Evolutionary conservation across 2,797 vertebrate species (phyloP).

Genomic region (Otus scops): DNA sequence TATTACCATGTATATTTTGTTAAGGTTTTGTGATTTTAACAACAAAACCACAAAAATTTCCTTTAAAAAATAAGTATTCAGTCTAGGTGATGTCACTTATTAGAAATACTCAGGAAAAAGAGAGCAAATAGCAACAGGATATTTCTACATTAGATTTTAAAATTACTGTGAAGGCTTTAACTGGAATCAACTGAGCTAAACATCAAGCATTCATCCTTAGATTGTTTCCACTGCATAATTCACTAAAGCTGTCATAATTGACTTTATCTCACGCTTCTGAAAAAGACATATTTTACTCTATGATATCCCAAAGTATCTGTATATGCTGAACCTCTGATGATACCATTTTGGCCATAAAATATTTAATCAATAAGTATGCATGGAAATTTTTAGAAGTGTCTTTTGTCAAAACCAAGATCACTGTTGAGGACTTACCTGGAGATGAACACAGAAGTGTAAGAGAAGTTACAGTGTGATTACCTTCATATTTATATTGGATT

Average conservation of each 20-base stretch:
- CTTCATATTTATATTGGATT: background rate
- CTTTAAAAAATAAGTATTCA: background rate
- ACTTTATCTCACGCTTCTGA: background rate
- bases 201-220: background rate
- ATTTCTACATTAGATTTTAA: background rate
- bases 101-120: background rate
- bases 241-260: background rate
- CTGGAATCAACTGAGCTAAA: constrained; percentile 20
- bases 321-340: background rate
- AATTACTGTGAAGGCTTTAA: constrained; percentile 10
- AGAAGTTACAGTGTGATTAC: background rate
- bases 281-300: background rate
- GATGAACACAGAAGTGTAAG: background rate
- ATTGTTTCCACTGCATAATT: constrained; percentile 2
- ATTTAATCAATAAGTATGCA: background rate
- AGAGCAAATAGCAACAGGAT: background rate
- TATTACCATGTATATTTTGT: background rate
- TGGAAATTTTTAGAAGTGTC: background rate
- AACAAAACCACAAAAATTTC: background rate
- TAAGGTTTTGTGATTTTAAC: background rate
- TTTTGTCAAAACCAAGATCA: background rate
- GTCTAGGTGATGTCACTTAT: background rate
- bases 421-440: background rate
- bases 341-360: background rate
- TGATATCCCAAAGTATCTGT: background rate